Conservation (phyloP, 2,113 vertebrate species). For the Alouatta palliata region DNA sequence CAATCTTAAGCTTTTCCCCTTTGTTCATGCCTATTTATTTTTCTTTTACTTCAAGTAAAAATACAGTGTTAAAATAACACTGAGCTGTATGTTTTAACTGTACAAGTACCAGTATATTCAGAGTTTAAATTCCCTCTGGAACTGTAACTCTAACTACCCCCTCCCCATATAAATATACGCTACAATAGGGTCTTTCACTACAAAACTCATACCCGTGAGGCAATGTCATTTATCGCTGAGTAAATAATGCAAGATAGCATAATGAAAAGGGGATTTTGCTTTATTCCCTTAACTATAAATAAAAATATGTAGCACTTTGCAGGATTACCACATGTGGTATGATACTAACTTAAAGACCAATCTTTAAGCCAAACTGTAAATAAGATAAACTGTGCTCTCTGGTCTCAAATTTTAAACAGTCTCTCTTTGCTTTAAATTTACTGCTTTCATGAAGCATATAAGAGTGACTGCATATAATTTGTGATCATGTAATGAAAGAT, state of each 20-base stretch:
- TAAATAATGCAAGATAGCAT: constrained; percentile 71
- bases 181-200: constrained; percentile 73
- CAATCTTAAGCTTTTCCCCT: constrained; percentile 14
- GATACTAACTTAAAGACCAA: constrained; percentile 65
- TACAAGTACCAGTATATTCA: constrained; percentile 53
- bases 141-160: constrained; percentile 27
- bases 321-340: constrained; percentile 65
- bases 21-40: constrained; percentile 47
- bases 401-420: constrained; percentile 60
- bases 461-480: constrained; percentile 35
- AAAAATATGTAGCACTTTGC: constrained; percentile 69
- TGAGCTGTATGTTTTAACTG: constrained; percentile 61
- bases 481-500: constrained; percentile 62
- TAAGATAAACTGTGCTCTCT: constrained; percentile 61
- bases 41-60: constrained; percentile 59
- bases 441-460: constrained; percentile 55
- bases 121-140: constrained; percentile 66
- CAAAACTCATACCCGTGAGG: constrained; percentile 44
- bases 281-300: constrained; percentile 73
- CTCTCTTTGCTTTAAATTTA: constrained; percentile 59
- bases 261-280: constrained; percentile 61
- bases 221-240: constrained; percentile 65
- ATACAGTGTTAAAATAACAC: constrained; percentile 57
- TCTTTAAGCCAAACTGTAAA: constrained; percentile 66
- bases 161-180: background rate